A percentile compares a stretch with the other conserved stretches of the same genome.
phyloP scores from a whole-genome alignment of 2,888 invertebrate species.

The Pollenia griseotomentosa region DNA sequence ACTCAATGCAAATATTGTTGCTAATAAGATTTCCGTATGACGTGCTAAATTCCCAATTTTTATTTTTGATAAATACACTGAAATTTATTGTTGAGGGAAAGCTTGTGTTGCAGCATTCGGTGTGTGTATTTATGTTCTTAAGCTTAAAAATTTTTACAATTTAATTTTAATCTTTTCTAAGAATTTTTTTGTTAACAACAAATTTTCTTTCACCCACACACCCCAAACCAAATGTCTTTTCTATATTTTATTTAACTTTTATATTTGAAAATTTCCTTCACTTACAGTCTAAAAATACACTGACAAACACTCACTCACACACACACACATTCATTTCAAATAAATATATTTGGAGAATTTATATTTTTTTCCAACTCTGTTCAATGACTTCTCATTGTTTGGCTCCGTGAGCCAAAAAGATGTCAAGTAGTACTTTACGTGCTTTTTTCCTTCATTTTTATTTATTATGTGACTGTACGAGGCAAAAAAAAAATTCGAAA shows the following conservation, averaged over 20 bases:
- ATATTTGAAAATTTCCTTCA: neutral
- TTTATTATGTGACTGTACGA: conserved; percentile 43
- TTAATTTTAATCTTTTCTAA: neutral
- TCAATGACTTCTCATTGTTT: conserved; percentile 72
- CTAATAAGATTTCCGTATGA: too few species aligned
- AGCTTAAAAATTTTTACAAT: conserved; percentile 11
- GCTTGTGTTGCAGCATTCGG: neutral
- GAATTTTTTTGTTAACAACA: neutral
- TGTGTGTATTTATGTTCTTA: neutral
- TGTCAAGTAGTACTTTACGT: conserved; percentile 70
- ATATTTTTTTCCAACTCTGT: conserved; percentile 54
- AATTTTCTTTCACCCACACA: neutral
- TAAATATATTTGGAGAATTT: neutral
- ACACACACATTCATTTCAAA: neutral
- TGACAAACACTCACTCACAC: neutral
- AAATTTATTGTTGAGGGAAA: too few species aligned
- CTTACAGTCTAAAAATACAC: neutral
- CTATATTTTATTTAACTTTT: neutral
- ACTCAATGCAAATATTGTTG: neutral
- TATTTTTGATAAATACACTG: too few species aligned
- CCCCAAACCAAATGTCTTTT: neutral
- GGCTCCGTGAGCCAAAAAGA: conserved; percentile 69
- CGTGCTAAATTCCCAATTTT: too few species aligned
- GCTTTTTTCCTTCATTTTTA: conserved; percentile 16
- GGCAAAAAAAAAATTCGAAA: conserved; percentile 46